Evolutionary conservation across 2,797 vertebrate genomes (phyloP), one percentile per base, ranked within the genome.

Genomic region (Schizopygopsis pylzovi): DNA sequence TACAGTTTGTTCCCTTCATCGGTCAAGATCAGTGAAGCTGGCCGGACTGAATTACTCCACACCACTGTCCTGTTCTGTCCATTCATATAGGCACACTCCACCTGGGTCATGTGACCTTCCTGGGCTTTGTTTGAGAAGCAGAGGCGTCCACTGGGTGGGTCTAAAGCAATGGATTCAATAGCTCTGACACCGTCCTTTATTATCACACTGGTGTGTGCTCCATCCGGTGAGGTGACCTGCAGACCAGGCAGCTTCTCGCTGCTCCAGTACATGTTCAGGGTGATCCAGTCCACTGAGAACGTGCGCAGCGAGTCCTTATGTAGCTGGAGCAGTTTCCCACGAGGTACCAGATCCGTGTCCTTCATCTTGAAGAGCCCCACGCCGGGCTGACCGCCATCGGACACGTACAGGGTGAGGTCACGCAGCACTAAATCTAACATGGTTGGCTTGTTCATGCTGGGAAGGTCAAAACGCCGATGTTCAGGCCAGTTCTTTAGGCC

Each of bases 281-380:
- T 97, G 82, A 97, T 86, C 96, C 97, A 98, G 94, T 98, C 97
- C 18, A 98, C 88, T 1, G 97, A 96, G 90, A 99, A 91, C 25
- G 94, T 92, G 0, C 94, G 95, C 0, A 95, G 84, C 0, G 95
- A 88, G 0, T 90, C 93, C 18, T 92, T 94, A 54, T 93, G 81
- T 52, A 96, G 93, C 16, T 93, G 92, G 6, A 97, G 79, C 1
- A 93, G 89, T 52, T 91, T 94, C 71, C 93, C 94, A 87, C 92
- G 92, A 4, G 94, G 91, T 0, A 87, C 87, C 80, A 95, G 89
- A 0, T 82, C 84, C 0, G 86, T 84, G 13, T 92, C 90, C 47
- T 95, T 95, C 22, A 97, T 54, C 77, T 92, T 95, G 86, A 97
- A 94, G 11, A 93, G 87, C 45, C 91, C 89, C 0, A 98, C 92